These are phyloP conservation scores for Pachycephala philippinensis DNA, from an alignment of 2,113 vertebrate genomes.

Conservation along the genomic window DNA sequence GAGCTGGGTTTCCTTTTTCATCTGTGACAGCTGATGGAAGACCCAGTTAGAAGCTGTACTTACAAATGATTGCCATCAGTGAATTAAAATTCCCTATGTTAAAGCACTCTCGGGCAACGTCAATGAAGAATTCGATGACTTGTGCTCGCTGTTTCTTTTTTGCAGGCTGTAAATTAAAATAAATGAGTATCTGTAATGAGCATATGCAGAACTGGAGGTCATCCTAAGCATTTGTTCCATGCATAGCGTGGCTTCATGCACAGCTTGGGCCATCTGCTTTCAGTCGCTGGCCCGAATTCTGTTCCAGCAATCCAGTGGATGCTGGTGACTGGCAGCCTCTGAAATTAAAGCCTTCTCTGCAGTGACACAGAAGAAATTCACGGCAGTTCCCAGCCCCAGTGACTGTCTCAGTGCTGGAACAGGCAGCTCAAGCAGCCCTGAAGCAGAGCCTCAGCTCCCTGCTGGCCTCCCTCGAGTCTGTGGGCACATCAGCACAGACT, in stretches of 20 bases:
- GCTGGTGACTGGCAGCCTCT: not conserved
- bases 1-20: not conserved
- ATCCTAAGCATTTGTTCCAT: not conserved
- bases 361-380: not conserved
- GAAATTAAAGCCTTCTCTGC: not conserved
- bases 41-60: constrained; percentile 61
- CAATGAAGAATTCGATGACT: constrained; percentile 93
- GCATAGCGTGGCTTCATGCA: not conserved
- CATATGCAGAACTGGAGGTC: not conserved
- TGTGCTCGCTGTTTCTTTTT: constrained; percentile 93
- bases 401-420: not conserved
- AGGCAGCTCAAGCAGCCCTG: not conserved
- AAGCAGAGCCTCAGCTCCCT: not conserved
- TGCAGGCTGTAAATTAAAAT: constrained; percentile 77
- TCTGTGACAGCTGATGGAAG: not conserved
- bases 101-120: constrained; percentile 92
- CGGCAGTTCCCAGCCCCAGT: not conserved
- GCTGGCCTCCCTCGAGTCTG: not conserved
- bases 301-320: not conserved
- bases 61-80: constrained; percentile 95
- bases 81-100: constrained; percentile 97
- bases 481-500: not conserved
- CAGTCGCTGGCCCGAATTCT: not conserved
- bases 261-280: not conserved
- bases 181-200: not conserved